Percentiles rank a stretch among this genome's conserved stretches.
Conservation (phyloP, 2,113 vertebrate genomes). For the Illadopsis cleaveri region DNA sequence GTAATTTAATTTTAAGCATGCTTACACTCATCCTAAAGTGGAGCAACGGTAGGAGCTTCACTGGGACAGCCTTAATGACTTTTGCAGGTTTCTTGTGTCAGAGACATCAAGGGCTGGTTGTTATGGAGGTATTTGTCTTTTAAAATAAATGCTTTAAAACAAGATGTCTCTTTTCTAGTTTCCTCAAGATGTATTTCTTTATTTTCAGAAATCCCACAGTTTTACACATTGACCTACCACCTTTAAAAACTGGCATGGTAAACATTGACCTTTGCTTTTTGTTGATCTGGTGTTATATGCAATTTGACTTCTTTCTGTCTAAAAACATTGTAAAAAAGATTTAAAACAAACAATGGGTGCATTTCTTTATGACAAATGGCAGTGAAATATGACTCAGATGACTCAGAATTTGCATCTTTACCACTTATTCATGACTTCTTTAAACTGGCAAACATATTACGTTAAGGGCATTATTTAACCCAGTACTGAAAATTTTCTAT, state of each 20-base stretch:
- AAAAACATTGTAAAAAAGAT: slow-evolving; percentile 49
- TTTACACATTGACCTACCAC: slow-evolving; percentile 81
- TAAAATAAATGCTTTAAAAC: slow-evolving; percentile 80
- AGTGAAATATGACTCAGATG: slow-evolving; percentile 13
- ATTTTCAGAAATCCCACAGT: slow-evolving; percentile 38
- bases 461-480: background rate
- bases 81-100: slow-evolving; percentile 87
- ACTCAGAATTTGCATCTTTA: background rate
- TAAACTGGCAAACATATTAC: background rate
- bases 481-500: background rate
- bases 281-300: slow-evolving; percentile 65
- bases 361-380: slow-evolving; percentile 41
- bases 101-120: slow-evolving; percentile 87
- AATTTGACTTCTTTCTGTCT: slow-evolving; percentile 79
- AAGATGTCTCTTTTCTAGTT: slow-evolving; percentile 67
- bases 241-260: slow-evolving; percentile 82
- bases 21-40: slow-evolving; percentile 82
- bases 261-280: slow-evolving; percentile 78
- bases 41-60: slow-evolving; percentile 81
- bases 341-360: slow-evolving; percentile 47
- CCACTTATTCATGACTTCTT: background rate
- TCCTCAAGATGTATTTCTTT: slow-evolving; percentile 50
- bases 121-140: slow-evolving; percentile 84
- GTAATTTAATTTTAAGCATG: slow-evolving; percentile 93
- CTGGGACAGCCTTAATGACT: slow-evolving; percentile 84